A percentile compares a stretch with the other conserved stretches of the same genome.
Evolutionary conservation across 2,888 invertebrate genomes (phyloP).

Genomic region (Scaptomyza flava): DNA sequence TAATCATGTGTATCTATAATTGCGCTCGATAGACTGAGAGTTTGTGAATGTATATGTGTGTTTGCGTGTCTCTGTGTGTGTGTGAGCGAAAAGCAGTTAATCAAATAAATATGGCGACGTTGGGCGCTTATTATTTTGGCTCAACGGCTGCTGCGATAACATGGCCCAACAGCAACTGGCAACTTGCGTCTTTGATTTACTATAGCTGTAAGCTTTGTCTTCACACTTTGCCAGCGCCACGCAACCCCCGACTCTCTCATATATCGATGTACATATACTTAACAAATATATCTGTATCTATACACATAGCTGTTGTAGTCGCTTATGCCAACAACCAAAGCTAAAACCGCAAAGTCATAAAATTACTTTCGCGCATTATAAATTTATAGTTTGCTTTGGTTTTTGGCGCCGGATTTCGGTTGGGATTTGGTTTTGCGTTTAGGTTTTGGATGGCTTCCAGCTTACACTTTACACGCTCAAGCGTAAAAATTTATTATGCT

Average conservation of each 20-base stretch:
- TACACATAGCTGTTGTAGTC: constrained; percentile 25
- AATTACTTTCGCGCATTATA: constrained; percentile 84
- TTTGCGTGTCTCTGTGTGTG: constrained; percentile 1
- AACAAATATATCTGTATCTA: constrained; percentile 37
- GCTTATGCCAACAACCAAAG: constrained; percentile 55
- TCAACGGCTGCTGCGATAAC: constrained; percentile 75
- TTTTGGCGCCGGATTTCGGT: constrained; percentile 31
- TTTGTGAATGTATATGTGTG: constrained; percentile 16
- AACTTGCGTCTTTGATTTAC: constrained; percentile 72
- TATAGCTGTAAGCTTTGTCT: constrained; percentile 50
- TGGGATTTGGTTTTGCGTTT: constrained; percentile 27
- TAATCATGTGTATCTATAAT: constrained; percentile 77
- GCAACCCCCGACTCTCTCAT: neutral
- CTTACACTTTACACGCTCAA: constrained; percentile 68
- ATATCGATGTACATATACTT: constrained; percentile 23
- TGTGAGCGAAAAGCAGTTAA: constrained; percentile 72
- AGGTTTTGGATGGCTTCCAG: constrained; percentile 20
- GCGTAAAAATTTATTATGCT: constrained; percentile 83
- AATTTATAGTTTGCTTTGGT: constrained; percentile 81
- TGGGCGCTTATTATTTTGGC: constrained; percentile 75
- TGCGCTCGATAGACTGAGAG: constrained; percentile 44
- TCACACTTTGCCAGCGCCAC: constrained; percentile 41
- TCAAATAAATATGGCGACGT: constrained; percentile 80
- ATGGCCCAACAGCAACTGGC: constrained; percentile 61
- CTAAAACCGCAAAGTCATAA: constrained; percentile 83